Base-by-base conservation (phyloP, 1,140 invertebrate species). In the Eriocheir sinensis region DNA sequence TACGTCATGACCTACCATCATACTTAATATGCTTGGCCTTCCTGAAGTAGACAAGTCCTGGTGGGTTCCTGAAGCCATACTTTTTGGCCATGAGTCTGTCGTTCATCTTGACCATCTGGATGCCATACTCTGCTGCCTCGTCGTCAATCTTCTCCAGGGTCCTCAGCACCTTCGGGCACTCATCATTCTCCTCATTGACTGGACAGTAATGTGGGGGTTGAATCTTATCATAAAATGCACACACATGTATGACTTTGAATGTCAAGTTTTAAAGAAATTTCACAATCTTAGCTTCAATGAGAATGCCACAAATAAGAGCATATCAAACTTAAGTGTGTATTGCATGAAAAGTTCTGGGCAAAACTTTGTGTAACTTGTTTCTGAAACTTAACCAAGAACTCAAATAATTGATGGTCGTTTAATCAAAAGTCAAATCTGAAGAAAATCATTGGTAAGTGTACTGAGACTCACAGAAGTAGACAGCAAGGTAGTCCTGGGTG, bases 1-100 rank as follows among this genome's bases (percentile, higher is more conserved):
- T n/a, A 72, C 27, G n/a, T 72, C 27, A n/a, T 40, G 21, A 95
- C 96, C 96, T 96, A 97, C 98, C 99, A 96, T 99, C 98, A 96
- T 99, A 99, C 96, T 99, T 99, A 17, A 99, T 98, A 86, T 98
- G 98, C 97, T 99, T 99, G 83, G 98, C 98, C 97, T 99, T 99
- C 53, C 98, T 97, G 97, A 99, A 99, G 96, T 99, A 99, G 17
- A 98, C 98, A 0, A 99, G 98, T 0, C 98, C 98, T 0, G 99
- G 98, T 41, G 98, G 98, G 96, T 98, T 98, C 96, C 98, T 97
- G 96, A 98, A 98, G 0, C 99, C 98, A 96, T 99, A 99, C 96
- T 99, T 99, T 96, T 99, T 99, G 2, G 99, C 98, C 98, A 99
- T 99, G 30, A 99, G 96, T 34, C 98, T 97, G 97, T 99, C 98